These are phyloP conservation scores for Neuroscelio doddi DNA, from an alignment of 2,888 invertebrate genomes.

Conservation along the genomic window DNA sequence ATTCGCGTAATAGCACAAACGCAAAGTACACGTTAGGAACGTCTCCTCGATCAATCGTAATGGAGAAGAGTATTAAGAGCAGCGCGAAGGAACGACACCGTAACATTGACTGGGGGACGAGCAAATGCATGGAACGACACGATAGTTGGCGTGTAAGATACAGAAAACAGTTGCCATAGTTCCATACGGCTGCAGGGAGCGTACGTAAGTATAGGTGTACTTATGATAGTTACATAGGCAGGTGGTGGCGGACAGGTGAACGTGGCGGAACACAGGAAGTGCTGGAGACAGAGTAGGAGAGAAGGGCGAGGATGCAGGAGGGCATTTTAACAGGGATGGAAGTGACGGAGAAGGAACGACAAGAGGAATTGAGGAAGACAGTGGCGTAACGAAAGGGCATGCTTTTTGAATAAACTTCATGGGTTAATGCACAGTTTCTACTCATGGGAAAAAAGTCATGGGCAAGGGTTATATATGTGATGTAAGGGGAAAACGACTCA, in stretches of 20 bases:
- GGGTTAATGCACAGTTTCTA: too few species aligned
- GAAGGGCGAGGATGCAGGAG: slow-evolving; percentile 28
- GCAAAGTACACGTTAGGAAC: background rate
- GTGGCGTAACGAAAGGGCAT: slow-evolving; percentile 1
- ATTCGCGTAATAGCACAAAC: background rate
- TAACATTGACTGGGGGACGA: slow-evolving; percentile 52
- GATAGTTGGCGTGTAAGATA: slow-evolving; percentile 30
- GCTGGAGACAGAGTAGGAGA: slow-evolving; percentile 55
- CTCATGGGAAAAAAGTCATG: too few species aligned
- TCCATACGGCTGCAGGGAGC: slow-evolving; percentile 16
- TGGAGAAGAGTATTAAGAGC: background rate
- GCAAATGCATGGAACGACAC: slow-evolving; percentile 21
- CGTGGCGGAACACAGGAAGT: slow-evolving; percentile 68
- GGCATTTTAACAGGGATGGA: slow-evolving; percentile 28
- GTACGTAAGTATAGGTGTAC: slow-evolving; percentile 48
- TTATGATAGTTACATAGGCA: slow-evolving; percentile 49
- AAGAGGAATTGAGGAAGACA: slow-evolving; percentile 17
- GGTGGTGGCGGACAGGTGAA: slow-evolving; percentile 65
- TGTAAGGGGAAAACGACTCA: slow-evolving; percentile 16
- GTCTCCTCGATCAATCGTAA: background rate
- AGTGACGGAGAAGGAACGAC: slow-evolving; percentile 19
- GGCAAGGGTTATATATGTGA: too few species aligned
- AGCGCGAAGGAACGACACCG: slow-evolving; percentile 46
- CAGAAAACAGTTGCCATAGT: slow-evolving; percentile 26
- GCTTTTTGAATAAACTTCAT: background rate